Conservation (phyloP, 37 sponge, comb jelly and placozoan genomes). For the Agelas oroides region DNA sequence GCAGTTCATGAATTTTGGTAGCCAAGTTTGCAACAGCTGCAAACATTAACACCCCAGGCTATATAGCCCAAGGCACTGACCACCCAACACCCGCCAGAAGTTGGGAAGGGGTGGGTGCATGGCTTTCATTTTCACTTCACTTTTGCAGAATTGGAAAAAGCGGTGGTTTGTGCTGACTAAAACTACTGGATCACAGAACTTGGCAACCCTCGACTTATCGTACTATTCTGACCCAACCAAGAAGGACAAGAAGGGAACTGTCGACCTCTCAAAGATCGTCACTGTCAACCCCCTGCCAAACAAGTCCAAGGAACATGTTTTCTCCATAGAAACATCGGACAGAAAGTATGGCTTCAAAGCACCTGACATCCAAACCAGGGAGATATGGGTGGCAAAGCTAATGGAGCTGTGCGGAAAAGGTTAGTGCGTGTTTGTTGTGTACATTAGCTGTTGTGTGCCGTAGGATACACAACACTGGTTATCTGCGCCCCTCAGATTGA, state of each 20-base stretch:
- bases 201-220: constrained; percentile 32
- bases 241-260: constrained; percentile 47
- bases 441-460: too few relatives aligned
- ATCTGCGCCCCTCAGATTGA: too few relatives aligned
- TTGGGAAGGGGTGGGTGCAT: too few relatives aligned
- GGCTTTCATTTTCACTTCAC: too few relatives aligned
- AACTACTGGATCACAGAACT: constrained; percentile 19
- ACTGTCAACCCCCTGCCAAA: constrained; percentile 58
- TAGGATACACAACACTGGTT: too few relatives aligned
- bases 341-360: constrained; percentile 60
- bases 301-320: constrained; percentile 56
- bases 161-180: constrained; percentile 73
- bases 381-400: constrained; percentile 79
- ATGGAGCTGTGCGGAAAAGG: constrained; percentile 61
- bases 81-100: too few relatives aligned
- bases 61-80: too few relatives aligned
- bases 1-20: too few relatives aligned
- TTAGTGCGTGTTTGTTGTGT: not conserved
- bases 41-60: too few relatives aligned
- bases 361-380: constrained; percentile 42
- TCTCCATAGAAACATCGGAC: constrained; percentile 69
- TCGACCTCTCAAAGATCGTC: constrained; percentile 51
- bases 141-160: constrained; percentile 75
- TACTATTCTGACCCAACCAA: constrained; percentile 64
- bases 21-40: too few relatives aligned